Evolutionary conservation across 2,888 invertebrate genomes (phyloP).

Genomic region (Xanthorhoe designata): DNA sequence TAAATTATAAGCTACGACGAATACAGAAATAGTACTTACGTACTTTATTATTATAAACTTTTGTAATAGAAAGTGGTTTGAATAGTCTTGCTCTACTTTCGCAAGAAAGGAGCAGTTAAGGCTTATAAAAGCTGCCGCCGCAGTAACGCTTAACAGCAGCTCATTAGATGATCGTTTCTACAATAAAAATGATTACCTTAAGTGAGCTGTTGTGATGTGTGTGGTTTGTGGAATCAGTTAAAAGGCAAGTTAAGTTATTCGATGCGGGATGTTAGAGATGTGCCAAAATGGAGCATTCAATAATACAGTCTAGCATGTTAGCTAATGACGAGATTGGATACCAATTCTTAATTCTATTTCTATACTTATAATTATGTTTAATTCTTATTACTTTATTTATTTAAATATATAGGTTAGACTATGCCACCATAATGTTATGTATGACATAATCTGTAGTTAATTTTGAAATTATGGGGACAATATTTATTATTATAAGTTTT

Average conservation of each 20-base stretch:
- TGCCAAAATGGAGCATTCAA: conserved; percentile 26
- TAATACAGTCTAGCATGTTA: background rate
- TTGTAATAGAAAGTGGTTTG: too few species aligned
- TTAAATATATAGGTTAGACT: conserved; percentile 12
- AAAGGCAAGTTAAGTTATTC: too few species aligned
- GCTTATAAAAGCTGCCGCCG: conserved; percentile 16
- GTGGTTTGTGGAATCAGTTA: background rate
- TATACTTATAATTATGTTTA: conserved; percentile 6
- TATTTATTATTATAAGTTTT: conserved; percentile 17
- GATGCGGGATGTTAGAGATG: conserved; percentile 3
- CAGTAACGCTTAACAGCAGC: background rate
- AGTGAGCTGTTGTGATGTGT: conserved; percentile 13
- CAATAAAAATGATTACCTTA: background rate
- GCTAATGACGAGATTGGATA: conserved; percentile 21
- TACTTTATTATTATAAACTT: background rate
- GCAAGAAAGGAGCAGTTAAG: conserved; percentile 62
- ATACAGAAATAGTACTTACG: background rate
- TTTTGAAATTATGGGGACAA: conserved; percentile 19
- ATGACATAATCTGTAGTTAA: conserved; percentile 15
- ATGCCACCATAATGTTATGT: conserved; percentile 8
- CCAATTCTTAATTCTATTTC: conserved; percentile 13
- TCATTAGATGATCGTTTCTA: background rate
- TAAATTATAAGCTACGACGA: background rate
- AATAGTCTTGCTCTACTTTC: conserved; percentile 66
- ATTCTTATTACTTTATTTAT: conserved; percentile 14